Conservation (phyloP, 2,113 vertebrate species). For the Pterocles burchelli region DNA sequence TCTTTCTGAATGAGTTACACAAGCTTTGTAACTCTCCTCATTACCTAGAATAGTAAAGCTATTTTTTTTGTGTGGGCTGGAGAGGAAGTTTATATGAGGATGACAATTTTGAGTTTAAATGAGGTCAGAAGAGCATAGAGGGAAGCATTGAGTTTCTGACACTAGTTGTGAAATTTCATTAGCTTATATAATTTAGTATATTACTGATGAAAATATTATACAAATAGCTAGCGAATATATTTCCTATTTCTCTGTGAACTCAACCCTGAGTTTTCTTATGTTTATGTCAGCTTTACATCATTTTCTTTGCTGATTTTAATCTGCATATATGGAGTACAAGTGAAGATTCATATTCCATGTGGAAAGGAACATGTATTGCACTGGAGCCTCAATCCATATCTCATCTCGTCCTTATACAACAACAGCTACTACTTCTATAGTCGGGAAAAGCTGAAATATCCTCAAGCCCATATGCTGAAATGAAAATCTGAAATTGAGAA, state of each 20-base stretch:
- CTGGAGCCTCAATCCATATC: neutral
- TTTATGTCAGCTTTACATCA: neutral
- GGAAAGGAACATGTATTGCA: neutral
- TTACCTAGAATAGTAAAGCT: neutral
- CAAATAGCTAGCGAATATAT: neutral
- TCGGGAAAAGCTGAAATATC: neutral
- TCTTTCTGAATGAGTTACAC: neutral
- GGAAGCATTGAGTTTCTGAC: neutral
- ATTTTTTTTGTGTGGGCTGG: neutral
- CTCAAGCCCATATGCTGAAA: neutral
- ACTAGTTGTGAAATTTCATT: neutral
- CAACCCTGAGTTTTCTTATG: neutral
- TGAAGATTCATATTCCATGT: neutral
- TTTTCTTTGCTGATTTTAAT: neutral
- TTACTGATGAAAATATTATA: neutral
- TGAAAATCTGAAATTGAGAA: neutral
- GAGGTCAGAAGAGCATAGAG: neutral
- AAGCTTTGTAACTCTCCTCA: neutral
- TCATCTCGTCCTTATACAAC: neutral
- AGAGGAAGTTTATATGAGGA: neutral
- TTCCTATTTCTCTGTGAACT: neutral
- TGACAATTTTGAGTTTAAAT: neutral
- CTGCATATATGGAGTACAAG: neutral
- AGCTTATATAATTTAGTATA: neutral
- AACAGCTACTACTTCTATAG: neutral